Percentiles rank a stretch among this genome's conserved stretches.
These are phyloP conservation scores for Percopsis omiscomaycus DNA, from an alignment of 2,797 vertebrate genomes.

Conservation along the genomic window DNA sequence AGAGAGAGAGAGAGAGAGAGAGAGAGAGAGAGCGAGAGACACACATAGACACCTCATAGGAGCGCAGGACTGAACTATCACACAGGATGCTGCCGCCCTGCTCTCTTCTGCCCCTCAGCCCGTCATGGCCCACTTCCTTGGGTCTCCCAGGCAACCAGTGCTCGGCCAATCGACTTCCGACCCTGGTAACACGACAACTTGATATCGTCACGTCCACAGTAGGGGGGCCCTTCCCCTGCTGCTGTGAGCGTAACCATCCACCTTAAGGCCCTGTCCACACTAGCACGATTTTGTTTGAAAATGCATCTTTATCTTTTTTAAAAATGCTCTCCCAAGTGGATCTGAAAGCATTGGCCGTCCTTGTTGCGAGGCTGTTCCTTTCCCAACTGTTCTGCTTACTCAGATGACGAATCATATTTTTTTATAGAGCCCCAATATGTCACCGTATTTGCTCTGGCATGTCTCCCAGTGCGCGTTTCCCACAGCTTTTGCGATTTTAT, in stretches of 20 bases:
- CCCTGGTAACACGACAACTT: not conserved
- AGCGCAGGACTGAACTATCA: not conserved
- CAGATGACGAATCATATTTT: too few species aligned
- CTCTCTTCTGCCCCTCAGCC: not conserved
- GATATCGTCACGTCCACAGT: conserved; percentile 8
- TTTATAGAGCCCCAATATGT: too few species aligned
- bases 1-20: not conserved
- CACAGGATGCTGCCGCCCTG: not conserved
- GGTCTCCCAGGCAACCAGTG: conserved; percentile 9
- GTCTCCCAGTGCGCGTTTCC: too few species aligned
- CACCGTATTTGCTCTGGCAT: too few species aligned
- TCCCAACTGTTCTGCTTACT: too few species aligned
- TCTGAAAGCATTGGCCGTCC: conserved; percentile 13
- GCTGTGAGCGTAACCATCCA: not conserved
- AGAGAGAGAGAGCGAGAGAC: not conserved
- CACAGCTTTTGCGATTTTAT: too few species aligned
- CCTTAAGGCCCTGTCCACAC: too few species aligned
- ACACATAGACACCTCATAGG: not conserved
- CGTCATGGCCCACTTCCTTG: conserved; percentile 8
- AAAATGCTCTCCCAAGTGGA: too few species aligned
- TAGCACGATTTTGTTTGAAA: not conserved
- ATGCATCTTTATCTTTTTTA: conserved; percentile 1
- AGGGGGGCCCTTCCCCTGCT: not conserved
- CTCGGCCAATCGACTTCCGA: not conserved
- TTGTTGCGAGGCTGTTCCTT: too few species aligned